Evolutionary conservation across 2,113 vertebrate genomes (phyloP).

Genomic region (Sinocyclocheilus anophthalmus): DNA sequence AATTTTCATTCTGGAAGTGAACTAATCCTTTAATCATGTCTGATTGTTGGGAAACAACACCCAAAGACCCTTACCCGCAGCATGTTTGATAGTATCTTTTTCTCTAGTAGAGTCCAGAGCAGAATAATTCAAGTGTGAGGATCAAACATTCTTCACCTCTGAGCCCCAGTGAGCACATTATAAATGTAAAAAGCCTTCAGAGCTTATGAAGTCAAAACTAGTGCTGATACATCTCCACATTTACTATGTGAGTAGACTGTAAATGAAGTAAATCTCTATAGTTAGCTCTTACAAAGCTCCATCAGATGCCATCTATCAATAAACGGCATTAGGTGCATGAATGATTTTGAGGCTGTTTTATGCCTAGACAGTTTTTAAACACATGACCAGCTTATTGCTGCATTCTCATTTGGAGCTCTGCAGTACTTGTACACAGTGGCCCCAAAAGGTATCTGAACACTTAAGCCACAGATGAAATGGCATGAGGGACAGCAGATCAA

Average conservation of each 20-base stretch:
- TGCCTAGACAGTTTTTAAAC: not conserved
- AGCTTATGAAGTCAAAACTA: slow-evolving; percentile 12
- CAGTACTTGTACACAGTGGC: slow-evolving; percentile 3
- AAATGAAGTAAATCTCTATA: slow-evolving; percentile 5
- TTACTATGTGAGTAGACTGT: slow-evolving; percentile 6
- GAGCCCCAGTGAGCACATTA: slow-evolving; percentile 11
- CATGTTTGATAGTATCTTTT: no score
- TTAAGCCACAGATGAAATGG: not conserved
- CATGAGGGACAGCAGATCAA: not conserved
- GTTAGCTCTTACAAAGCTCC: slow-evolving; percentile 21
- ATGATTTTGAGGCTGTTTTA: not conserved
- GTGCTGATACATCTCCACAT: slow-evolving; percentile 4
- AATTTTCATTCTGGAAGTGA: no score
- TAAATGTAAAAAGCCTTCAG: slow-evolving; percentile 21
- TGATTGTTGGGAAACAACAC: not conserved
- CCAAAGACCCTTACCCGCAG: not conserved
- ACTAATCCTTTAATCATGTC: not conserved
- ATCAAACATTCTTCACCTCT: slow-evolving; percentile 20
- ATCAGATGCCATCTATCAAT: slow-evolving; percentile 9
- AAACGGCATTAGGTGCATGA: not conserved
- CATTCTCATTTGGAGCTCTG: not conserved
- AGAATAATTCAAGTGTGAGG: slow-evolving; percentile 4
- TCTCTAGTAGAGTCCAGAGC: not conserved
- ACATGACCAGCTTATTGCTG: not conserved
- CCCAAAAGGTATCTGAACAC: not conserved